A percentile compares a stretch with the other conserved stretches of the same genome.
These are phyloP conservation scores for Argya squamiceps DNA, from an alignment of 2,797 vertebrate genomes.

Conservation along the genomic window DNA sequence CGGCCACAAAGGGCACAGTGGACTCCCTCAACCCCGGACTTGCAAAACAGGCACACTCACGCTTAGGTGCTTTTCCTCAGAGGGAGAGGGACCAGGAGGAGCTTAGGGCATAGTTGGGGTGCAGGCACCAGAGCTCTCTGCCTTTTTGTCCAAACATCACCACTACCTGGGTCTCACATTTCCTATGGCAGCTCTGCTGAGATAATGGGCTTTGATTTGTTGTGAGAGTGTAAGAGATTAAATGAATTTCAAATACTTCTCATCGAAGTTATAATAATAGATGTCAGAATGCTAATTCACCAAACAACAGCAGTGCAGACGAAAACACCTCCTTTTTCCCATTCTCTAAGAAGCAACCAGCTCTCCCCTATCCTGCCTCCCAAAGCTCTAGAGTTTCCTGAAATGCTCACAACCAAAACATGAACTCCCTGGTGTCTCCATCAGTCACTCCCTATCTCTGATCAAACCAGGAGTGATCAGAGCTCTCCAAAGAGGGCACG, in stretches of 20 bases:
- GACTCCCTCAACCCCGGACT: fast-evolving
- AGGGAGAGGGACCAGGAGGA: not conserved
- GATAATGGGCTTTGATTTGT: not conserved
- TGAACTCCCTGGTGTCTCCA: not conserved
- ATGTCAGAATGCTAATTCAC: not conserved
- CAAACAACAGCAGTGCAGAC: not conserved
- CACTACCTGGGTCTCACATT: fast-evolving
- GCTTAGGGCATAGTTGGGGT: not conserved
- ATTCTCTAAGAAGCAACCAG: not conserved
- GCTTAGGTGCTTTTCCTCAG: not conserved
- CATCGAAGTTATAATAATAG: not conserved
- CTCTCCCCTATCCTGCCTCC: not conserved
- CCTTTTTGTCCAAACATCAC: not conserved
- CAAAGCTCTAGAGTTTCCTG: not conserved
- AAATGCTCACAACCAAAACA: not conserved
- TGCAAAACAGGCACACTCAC: not conserved
- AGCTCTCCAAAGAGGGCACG: not conserved
- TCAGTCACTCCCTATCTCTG: not conserved
- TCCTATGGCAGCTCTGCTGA: not conserved
- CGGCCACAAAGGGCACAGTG: not conserved
- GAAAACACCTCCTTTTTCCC: not conserved
- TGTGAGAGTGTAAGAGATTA: not conserved
- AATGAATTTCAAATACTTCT: not conserved
- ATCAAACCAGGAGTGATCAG: not conserved
- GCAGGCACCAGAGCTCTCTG: not conserved